Base-by-base conservation (phyloP, 2,797 vertebrate species). In the Synanceia verrucosa region DNA sequence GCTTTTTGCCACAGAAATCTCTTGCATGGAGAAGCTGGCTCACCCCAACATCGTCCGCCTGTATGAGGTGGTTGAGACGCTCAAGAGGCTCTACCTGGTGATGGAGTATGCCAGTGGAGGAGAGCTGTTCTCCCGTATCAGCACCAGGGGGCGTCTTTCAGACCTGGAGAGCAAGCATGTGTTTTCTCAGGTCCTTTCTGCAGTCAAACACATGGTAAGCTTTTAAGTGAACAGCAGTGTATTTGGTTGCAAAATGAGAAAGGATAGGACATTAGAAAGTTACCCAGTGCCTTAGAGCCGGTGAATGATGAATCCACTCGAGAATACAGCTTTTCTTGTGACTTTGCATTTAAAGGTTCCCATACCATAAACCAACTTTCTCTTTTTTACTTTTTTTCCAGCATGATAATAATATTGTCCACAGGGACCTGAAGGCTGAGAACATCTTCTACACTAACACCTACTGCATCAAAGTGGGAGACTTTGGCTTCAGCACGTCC, bases 361-460 rank as follows among this genome's bases (percentile, higher is more conserved):
- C 10, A 23, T 56, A 24, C 18, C 9, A 47, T 48, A 5, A 48
- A 37, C 0, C 18, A 51, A 2, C 9, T 19, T n/a, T 61, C 2
- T 69, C 37, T 61, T 6, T 60, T 64, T 36, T 65, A n/a, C 18
- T 76, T 41, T 71, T 69, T 65, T 65, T 59, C n/a, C 88, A 95
- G 94, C 94, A 95, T 65, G 92, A 93, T 37, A 93, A 81, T 79
- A 89, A 94, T 36, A 92, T 95, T 19, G 84, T 94, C 70, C 94
- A 95, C 83, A 88, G 94, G 44, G 93, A 94, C 82, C 77, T 95
- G 76, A 95, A 95, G 55, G 93, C 94, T 5, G 93, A 94, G 77
- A 94, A 95, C 26, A 56, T 95, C 48, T 94, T 94, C 83, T 94
- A 93, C 87, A 93, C 92, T 62, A 85, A 77, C 74, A 88, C 74